Evolutionary conservation across 2,797 vertebrate species (phyloP), one percentile per base, ranked within the genome.

Genomic region (Arremon aurantiirostris): DNA sequence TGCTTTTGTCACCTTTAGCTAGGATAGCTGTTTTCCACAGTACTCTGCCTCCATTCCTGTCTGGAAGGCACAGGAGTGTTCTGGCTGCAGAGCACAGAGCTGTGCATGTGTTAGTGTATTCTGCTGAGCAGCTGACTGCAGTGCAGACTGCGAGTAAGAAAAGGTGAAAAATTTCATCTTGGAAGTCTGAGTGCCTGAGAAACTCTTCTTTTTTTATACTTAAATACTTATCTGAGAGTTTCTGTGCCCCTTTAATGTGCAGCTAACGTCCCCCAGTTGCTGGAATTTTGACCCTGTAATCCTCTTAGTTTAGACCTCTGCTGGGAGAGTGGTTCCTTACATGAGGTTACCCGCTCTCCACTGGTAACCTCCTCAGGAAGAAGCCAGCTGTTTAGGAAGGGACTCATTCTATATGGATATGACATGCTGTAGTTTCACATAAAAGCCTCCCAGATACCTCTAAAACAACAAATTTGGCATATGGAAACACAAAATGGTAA

Each of bases 211-310:
- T n/a, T 37, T 20, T 13, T 44, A 3, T 68, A 32, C 83, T 65
- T 91, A 75, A 78, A 63, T 53, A 14, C 18, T 82, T 59, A 22
- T 42, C 55, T 73, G 70, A 79, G 79, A 79, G 68, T 65, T 91
- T 83, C 71, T 61, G 41, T 50, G 23, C 86, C 76, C 79, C 77
- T 83, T 68, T 70, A 68, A 72, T 59, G 79, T 80, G 68, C 81
- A 71, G 78, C 95, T 90, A 59, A 95, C 82, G 68, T 82, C 61
- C 68, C 68, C 53, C 76, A 66, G 91, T 57, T 81, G 82, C 73
- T 95, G 77, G 88, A 93, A 89, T 94, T 93, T 92, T 93, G 86
- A 93, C 91, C 93, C 72, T 50, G 35, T 94, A 92, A 96, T 97
- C 93, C 80, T 93, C 83, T 95, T 93, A 95, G 83, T 61, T 68